Percentiles rank a stretch among this genome's conserved stretches.
Conservation (phyloP, 1,140 invertebrate genomes). For the Yoshiicerus persimilis region DNA sequence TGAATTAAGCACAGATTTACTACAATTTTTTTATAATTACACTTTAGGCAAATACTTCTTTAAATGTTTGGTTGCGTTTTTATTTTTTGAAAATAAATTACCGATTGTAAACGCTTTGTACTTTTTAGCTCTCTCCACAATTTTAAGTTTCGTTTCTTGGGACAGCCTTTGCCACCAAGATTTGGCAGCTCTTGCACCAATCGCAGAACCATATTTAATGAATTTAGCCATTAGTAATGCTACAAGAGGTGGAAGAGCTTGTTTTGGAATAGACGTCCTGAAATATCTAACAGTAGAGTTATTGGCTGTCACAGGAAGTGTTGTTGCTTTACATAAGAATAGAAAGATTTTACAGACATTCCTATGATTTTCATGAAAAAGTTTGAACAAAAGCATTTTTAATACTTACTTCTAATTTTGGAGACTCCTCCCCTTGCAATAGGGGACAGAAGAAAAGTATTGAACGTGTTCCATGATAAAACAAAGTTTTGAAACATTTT, state of each 20-base stretch:
- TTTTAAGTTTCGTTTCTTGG: conserved; percentile 50
- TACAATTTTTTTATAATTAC: too few species aligned
- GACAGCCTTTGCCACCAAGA: conserved; percentile 58
- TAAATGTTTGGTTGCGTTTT: too few species aligned
- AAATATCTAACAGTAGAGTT: background rate
- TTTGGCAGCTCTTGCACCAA: conserved; percentile 55
- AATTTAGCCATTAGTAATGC: conserved; percentile 52
- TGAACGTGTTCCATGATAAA: too few species aligned
- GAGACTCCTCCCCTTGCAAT: too few species aligned
- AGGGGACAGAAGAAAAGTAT: too few species aligned
- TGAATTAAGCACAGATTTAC: background rate
- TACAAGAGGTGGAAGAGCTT: conserved; percentile 50
- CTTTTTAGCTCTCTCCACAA: conserved; percentile 51
- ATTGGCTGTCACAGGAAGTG: too few species aligned
- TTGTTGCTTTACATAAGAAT: too few species aligned
- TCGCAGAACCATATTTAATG: conserved; percentile 52
- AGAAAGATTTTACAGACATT: too few species aligned
- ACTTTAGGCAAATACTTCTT: background rate
- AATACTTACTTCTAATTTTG: too few species aligned
- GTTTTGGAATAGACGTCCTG: conserved; percentile 49
- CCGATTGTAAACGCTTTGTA: conserved; percentile 50
- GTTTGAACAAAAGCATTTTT: too few species aligned
- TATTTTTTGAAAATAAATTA: conserved; percentile 19
- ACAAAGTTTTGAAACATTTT: too few species aligned
- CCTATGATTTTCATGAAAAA: too few species aligned